Conservation (phyloP, 2,888 invertebrate genomes). For the Pseudococcus jackbeardsleyi region DNA sequence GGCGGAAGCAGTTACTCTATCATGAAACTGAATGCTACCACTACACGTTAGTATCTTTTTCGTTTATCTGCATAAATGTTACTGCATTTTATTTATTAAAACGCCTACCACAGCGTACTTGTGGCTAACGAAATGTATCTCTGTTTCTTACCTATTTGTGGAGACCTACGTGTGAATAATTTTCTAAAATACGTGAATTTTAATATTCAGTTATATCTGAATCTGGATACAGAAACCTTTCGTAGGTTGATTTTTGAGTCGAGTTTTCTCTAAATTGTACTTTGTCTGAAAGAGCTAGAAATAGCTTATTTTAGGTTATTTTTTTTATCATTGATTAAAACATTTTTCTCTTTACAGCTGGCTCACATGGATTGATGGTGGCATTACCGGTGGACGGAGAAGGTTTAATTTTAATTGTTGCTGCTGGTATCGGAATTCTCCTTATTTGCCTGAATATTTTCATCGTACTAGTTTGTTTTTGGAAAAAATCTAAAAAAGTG, state of each 20-base stretch:
- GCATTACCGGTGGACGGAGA: slow-evolving; percentile 31
- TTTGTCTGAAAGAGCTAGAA: too few species aligned
- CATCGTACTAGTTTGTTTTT: background rate
- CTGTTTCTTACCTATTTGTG: too few species aligned
- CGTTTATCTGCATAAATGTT: slow-evolving; percentile 1
- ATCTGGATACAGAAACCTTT: too few species aligned
- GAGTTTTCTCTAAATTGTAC: too few species aligned
- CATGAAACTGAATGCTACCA: slow-evolving; percentile 25
- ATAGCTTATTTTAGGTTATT: too few species aligned
- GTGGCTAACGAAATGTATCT: background rate
- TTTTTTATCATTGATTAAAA: background rate
- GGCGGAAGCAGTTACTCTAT: slow-evolving; percentile 88
- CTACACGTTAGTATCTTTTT: slow-evolving; percentile 40
- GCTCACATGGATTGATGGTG: background rate
- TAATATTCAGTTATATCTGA: too few species aligned
- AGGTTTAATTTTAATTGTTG: slow-evolving; percentile 33
- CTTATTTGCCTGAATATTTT: slow-evolving; percentile 49
- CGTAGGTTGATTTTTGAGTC: too few species aligned
- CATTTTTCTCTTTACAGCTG: background rate
- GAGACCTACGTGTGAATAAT: too few species aligned
- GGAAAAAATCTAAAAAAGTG: slow-evolving; percentile 22
- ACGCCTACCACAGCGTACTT: background rate
- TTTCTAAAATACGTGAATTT: too few species aligned
- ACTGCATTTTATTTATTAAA: background rate
- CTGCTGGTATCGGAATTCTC: slow-evolving; percentile 33